Evolutionary conservation across 2,797 vertebrate genomes (phyloP).

Genomic region (Perodicticus potto): DNA sequence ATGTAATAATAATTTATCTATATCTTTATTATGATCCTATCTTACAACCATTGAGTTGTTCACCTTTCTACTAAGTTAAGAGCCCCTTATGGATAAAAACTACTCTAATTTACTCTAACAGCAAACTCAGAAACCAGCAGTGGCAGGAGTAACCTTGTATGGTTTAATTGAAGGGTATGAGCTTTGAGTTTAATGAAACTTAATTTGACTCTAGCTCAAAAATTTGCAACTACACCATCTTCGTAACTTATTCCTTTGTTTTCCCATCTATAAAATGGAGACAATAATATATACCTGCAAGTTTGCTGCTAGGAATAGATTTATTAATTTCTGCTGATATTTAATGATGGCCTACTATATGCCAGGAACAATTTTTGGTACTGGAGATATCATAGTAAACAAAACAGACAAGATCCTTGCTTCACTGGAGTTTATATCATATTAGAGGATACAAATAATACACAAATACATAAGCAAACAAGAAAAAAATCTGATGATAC

Average conservation of each 20-base stretch:
- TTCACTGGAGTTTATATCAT: not conserved
- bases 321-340: not conserved
- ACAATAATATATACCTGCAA: not conserved
- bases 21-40: not conserved
- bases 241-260: not conserved
- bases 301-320: not conserved
- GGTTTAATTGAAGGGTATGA: not conserved
- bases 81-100: not conserved
- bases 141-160: not conserved
- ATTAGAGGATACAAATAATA: not conserved
- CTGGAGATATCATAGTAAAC: not conserved
- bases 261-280: not conserved
- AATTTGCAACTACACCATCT: not conserved
- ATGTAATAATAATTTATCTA: not conserved
- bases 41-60: not conserved
- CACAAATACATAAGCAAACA: not conserved
- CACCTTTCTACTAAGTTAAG: not conserved
- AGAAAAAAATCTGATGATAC: not conserved
- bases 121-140: not conserved
- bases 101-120: not conserved
- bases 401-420: not conserved
- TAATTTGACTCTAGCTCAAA: not conserved
- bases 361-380: not conserved
- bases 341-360: not conserved
- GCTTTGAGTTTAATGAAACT: slow-evolving; percentile 20